A percentile compares a stretch with the other conserved stretches of the same genome.
Conservation (phyloP, 2,888 invertebrate species). For the Diarsia rubi region DNA sequence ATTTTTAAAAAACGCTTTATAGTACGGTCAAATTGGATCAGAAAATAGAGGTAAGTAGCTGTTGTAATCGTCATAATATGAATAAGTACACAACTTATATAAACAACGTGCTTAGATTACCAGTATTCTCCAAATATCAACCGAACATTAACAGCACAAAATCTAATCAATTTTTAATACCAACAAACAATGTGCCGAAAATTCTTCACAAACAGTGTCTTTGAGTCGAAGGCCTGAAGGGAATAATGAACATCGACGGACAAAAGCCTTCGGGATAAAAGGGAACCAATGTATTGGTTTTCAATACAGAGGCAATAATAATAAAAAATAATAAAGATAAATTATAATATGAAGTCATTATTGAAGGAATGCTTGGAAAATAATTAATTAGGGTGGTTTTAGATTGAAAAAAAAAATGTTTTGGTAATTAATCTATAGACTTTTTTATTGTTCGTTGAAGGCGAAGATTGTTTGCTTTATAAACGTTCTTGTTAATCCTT, state of each 20-base stretch:
- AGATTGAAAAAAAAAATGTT: constrained; percentile 9
- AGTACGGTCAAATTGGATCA: too few relatives aligned
- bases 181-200: constrained; percentile 43
- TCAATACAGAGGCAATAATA: constrained; percentile 75
- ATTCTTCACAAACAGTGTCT: constrained; percentile 50
- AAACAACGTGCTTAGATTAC: too few relatives aligned
- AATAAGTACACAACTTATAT: too few relatives aligned
- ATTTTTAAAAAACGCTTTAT: neutral
- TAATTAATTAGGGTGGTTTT: constrained; percentile 9
- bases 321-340: constrained; percentile 74
- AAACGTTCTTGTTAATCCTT: neutral
- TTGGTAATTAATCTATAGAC: neutral
- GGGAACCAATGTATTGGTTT: constrained; percentile 77
- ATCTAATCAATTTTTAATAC: constrained; percentile 60
- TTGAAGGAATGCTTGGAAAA: constrained; percentile 10
- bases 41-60: too few relatives aligned
- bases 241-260: constrained; percentile 59
- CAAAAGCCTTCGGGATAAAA: constrained; percentile 71
- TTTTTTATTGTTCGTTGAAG: neutral
- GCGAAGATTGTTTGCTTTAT: neutral
- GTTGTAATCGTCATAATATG: too few relatives aligned
- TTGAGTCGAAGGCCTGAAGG: constrained; percentile 41
- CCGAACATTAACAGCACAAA: constrained; percentile 21
- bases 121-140: neutral
- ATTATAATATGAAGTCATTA: constrained; percentile 48